A percentile compares a stretch with the other conserved stretches of the same genome.
Evolutionary conservation across 1,140 invertebrate genomes (phyloP).

Genomic region (Leptopilina boulardi): DNA sequence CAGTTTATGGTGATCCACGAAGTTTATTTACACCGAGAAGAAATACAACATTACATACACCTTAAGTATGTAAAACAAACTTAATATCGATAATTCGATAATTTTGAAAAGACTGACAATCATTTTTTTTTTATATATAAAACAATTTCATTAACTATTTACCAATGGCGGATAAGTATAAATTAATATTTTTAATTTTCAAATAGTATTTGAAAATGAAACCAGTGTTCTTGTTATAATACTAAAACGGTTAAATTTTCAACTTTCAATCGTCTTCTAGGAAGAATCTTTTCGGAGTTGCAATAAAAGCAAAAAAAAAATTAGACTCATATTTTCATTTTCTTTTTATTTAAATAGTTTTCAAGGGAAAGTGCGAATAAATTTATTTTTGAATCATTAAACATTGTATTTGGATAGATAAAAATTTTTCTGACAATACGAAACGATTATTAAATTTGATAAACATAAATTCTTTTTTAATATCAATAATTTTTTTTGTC

Average conservation of each 20-base stretch:
- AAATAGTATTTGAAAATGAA: neutral
- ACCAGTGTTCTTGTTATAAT: neutral
- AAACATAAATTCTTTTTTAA: no score
- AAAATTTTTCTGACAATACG: no score
- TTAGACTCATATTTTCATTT: no score
- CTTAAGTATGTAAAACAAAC: constrained; percentile 44
- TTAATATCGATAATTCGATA: neutral
- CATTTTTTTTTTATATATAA: constrained; percentile 36
- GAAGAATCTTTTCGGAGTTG: no score
- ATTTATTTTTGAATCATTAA: no score
- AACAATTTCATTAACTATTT: neutral
- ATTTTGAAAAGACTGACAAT: constrained; percentile 34
- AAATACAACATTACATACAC: constrained; percentile 61
- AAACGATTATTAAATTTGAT: no score
- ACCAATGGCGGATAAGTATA: neutral
- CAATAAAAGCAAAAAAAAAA: no score
- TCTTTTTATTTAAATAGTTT: no score
- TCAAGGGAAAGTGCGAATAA: no score
- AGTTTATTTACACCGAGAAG: constrained; percentile 68
- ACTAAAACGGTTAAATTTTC: neutral
- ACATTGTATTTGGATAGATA: no score
- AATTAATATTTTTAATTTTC: constrained; percentile 43
- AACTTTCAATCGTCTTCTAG: neutral
- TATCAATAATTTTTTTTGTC: no score
- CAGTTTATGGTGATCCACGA: constrained; percentile 70